Conservation (phyloP, 2,797 vertebrate genomes). For the Urosaurus nigricauda region DNA sequence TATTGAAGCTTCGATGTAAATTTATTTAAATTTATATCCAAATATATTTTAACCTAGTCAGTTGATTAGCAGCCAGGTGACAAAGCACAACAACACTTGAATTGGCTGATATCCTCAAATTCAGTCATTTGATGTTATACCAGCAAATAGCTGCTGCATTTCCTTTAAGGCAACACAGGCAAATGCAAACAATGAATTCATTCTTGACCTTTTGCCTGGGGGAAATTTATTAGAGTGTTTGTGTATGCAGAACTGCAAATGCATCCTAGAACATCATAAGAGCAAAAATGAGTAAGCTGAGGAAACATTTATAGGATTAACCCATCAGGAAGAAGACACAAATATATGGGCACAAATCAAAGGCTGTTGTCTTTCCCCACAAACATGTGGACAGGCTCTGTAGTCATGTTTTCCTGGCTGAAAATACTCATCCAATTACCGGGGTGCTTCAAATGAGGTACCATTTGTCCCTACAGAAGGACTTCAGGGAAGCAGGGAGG, state of each 20-base stretch:
- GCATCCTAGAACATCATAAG: background rate
- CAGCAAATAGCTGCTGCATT: background rate
- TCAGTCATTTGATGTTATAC: background rate
- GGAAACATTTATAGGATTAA: background rate
- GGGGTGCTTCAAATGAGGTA: background rate
- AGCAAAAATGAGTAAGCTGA: background rate
- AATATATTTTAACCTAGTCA: background rate
- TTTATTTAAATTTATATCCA: background rate
- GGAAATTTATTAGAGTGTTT: background rate
- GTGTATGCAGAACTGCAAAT: background rate
- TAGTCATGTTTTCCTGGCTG: background rate
- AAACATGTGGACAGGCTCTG: background rate
- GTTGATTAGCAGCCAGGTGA: background rate
- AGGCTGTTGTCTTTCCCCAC: background rate
- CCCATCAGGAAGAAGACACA: background rate
- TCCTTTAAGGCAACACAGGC: background rate
- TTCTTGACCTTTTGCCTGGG: background rate
- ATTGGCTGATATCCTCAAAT: background rate
- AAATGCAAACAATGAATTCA: background rate
- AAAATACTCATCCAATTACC: background rate
- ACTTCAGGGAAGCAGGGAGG: background rate
- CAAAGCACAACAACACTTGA: background rate
- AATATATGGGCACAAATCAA: background rate
- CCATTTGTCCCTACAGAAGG: background rate
- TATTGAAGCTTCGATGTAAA: background rate